Evolutionary conservation across 2,113 vertebrate species (phyloP).

Genomic region (Podiceps cristatus): DNA sequence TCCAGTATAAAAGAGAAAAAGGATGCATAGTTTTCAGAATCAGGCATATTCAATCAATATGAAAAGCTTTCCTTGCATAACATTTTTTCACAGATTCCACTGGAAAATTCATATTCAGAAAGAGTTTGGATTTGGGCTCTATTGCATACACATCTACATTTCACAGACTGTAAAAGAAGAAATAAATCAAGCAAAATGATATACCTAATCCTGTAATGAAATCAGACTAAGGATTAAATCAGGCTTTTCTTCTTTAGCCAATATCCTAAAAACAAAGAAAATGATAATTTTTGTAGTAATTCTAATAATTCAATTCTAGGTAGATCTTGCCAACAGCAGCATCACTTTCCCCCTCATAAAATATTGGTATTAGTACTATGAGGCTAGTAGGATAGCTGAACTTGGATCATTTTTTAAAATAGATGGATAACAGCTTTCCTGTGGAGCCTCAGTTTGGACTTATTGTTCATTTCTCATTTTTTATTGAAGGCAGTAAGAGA

Average conservation of each 20-base stretch:
- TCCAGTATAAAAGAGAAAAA: neutral
- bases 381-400: neutral
- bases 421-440: neutral
- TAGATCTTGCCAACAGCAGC: neutral
- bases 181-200: neutral
- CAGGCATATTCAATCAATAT: neutral
- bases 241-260: neutral
- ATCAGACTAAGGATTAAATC: neutral
- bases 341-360: neutral
- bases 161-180: neutral
- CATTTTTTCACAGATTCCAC: neutral
- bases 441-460: neutral
- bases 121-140: neutral
- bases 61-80: neutral
- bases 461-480: neutral
- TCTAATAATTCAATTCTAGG: neutral
- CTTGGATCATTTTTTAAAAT: neutral
- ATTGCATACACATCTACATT: neutral
- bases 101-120: neutral
- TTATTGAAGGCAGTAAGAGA: neutral
- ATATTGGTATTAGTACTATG: neutral
- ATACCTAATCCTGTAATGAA: neutral
- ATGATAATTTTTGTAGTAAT: neutral
- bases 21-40: neutral
- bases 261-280: neutral